Percentiles rank a stretch among this genome's conserved stretches.
Conservation (phyloP, 2,113 vertebrate genomes). For the Enhydra lutris region DNA sequence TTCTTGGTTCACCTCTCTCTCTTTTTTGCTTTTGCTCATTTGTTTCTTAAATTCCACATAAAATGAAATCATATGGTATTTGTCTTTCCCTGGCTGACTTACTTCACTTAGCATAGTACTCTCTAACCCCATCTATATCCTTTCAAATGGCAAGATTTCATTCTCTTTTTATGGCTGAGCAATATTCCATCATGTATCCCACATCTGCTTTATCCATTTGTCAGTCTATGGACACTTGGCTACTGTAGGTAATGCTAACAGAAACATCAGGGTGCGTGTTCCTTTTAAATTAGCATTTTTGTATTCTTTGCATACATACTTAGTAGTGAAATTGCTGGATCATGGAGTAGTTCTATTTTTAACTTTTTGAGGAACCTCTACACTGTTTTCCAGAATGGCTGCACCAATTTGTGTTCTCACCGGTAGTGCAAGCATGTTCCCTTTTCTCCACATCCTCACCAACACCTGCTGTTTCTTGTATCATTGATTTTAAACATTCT, state of each 20-base stretch:
- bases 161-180: not conserved
- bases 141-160: not conserved
- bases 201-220: not conserved
- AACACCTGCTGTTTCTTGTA: not conserved
- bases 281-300: not conserved
- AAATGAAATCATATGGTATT: not conserved
- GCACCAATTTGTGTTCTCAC: not conserved
- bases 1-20: not conserved
- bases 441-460: not conserved
- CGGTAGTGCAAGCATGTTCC: not conserved
- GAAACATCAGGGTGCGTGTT: not conserved
- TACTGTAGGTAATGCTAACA: not conserved
- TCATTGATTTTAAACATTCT: not conserved
- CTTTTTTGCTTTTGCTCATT: not conserved
- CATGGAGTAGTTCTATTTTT: not conserved
- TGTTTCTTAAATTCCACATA: not conserved
- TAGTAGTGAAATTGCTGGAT: not conserved
- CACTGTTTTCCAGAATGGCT: not conserved
- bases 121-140: not conserved
- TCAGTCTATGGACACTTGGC: not conserved
- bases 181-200: not conserved
- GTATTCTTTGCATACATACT: not conserved
- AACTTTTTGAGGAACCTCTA: not conserved
- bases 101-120: not conserved
- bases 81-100: not conserved